phyloP scores from a whole-genome alignment of 2,113 vertebrate species.

The Sinocyclocheilus grahami region DNA sequence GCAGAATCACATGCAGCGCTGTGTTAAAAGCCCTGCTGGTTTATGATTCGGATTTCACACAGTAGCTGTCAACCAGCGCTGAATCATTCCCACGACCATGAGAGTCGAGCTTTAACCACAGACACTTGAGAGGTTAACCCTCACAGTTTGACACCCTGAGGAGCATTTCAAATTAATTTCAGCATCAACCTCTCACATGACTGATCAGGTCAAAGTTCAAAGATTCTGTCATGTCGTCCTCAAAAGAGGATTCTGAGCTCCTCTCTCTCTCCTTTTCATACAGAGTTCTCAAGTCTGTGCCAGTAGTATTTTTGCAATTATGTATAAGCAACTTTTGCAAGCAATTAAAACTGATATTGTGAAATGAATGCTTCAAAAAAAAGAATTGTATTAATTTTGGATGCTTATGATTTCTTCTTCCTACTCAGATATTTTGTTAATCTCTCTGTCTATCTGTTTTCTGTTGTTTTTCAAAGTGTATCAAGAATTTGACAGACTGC shows the following conservation, averaged over 20 bases:
- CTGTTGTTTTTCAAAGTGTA: slow-evolving; percentile 80
- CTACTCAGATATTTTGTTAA: not conserved
- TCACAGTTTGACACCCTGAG: slow-evolving; percentile 64
- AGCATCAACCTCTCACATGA: slow-evolving; percentile 60
- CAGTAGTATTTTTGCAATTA: not conserved
- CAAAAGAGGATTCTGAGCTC: slow-evolving; percentile 16
- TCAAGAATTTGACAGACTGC: slow-evolving; percentile 95
- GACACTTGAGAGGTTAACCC: slow-evolving; percentile 74
- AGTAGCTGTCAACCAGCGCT: slow-evolving; percentile 42
- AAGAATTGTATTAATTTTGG: too few species aligned
- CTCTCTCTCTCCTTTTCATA: not conserved
- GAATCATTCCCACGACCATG: slow-evolving; percentile 76
- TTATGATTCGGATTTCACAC: slow-evolving; percentile 46
- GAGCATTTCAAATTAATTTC: slow-evolving; percentile 75
- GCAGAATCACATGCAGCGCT: slow-evolving; percentile 7
- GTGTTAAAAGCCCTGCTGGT: slow-evolving; percentile 27
- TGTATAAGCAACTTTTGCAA: not conserved
- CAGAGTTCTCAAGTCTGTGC: not conserved
- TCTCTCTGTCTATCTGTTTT: not conserved
- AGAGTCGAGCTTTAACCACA: slow-evolving; percentile 66
- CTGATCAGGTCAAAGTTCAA: slow-evolving; percentile 66
- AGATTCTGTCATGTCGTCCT: slow-evolving; percentile 43
- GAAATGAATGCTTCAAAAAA: not conserved
- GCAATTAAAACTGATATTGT: not conserved
- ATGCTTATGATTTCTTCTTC: too few species aligned